Percentiles rank a stretch among this genome's conserved stretches.
Conservation (phyloP, 1,140 invertebrate species). For the Bombus picipes region DNA sequence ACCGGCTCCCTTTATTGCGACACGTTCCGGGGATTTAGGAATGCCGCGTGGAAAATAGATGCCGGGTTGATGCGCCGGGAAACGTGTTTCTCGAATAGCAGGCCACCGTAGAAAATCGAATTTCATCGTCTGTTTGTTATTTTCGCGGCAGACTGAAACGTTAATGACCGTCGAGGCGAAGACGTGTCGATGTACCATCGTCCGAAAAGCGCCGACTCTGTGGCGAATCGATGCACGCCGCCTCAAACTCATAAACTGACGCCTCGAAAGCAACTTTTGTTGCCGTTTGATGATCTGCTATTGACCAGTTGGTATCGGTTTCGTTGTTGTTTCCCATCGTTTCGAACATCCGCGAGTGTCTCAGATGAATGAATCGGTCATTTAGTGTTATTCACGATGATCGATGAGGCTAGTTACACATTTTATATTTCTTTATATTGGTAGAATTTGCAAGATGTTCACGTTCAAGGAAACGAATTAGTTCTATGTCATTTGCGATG, state of each 20-base stretch:
- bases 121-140: constrained; percentile 60
- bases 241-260: constrained; percentile 5
- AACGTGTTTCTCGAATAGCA: constrained; percentile 17
- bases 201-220: neutral
- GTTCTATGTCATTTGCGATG: too few species aligned
- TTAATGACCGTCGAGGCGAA: constrained; percentile 25
- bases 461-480: neutral
- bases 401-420: neutral
- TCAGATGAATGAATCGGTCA: neutral
- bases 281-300: too few species aligned
- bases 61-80: constrained; percentile 21
- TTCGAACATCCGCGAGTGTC: neutral
- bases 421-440: neutral
- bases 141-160: constrained; percentile 17
- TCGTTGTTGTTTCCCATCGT: neutral
- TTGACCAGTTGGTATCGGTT: too few species aligned
- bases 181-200: constrained; percentile 14
- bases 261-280: neutral
- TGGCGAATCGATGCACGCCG: neutral
- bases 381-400: neutral
- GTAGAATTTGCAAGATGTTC: neutral
- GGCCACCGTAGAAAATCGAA: constrained; percentile 58
- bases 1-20: constrained; percentile 37
- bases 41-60: constrained; percentile 31
- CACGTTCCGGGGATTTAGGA: constrained; percentile 42